These are phyloP conservation scores for Spodoptera picta DNA, from an alignment of 2,888 invertebrate species.

Conservation along the genomic window DNA sequence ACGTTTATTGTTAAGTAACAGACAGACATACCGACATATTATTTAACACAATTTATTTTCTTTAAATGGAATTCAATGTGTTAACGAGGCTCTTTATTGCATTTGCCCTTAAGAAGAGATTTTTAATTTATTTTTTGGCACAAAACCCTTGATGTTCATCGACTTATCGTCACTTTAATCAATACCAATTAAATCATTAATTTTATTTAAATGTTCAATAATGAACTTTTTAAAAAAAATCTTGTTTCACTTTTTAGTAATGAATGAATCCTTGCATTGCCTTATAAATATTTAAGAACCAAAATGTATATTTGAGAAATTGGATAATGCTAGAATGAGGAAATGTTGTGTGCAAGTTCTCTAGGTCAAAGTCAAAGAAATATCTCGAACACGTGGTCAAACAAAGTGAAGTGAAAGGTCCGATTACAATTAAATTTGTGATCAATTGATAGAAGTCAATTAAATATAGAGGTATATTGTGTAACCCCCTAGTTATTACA, in stretches of 20 bases:
- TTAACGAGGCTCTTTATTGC: slow-evolving; percentile 38
- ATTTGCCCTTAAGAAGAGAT: slow-evolving; percentile 18
- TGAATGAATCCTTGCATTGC: too few relatives aligned
- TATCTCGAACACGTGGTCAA: slow-evolving; percentile 55
- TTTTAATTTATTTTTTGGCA: slow-evolving; percentile 25
- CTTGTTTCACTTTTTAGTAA: too few relatives aligned
- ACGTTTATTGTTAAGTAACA: slow-evolving; percentile 24
- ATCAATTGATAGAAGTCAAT: slow-evolving; percentile 82
- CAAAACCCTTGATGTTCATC: slow-evolving; percentile 22
- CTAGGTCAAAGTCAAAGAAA: slow-evolving; percentile 31
- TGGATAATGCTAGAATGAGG: neutral
- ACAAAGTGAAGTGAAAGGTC: slow-evolving; percentile 83
- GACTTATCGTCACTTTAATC: slow-evolving; percentile 13
- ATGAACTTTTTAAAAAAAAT: neutral
- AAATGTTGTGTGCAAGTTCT: neutral
- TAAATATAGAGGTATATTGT: slow-evolving; percentile 82
- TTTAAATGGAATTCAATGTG: slow-evolving; percentile 19
- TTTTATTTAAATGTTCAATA: slow-evolving; percentile 8
- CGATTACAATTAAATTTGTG: slow-evolving; percentile 79
- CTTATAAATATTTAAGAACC: too few relatives aligned
- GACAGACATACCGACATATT: slow-evolving; percentile 23
- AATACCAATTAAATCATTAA: slow-evolving; percentile 16
- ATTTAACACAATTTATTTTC: slow-evolving; percentile 29
- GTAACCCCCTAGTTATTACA: slow-evolving; percentile 78
- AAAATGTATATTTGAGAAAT: too few relatives aligned